A percentile compares a stretch with the other conserved stretches of the same genome.
Evolutionary conservation across 2,797 vertebrate genomes (phyloP).

Genomic region (Falco rusticolus): DNA sequence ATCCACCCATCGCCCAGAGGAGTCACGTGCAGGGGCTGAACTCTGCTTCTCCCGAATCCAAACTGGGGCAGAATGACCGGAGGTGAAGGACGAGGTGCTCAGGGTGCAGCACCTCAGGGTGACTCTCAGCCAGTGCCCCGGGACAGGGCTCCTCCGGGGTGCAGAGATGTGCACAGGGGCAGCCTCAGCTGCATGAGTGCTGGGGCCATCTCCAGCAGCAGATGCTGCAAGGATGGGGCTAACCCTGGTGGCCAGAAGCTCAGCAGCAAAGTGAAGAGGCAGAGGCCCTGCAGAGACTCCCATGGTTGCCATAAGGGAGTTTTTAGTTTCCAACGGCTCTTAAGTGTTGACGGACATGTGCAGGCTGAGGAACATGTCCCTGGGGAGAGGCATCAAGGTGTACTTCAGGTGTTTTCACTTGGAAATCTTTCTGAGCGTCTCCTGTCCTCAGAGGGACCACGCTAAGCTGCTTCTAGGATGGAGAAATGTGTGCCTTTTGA

Average conservation of each 20-base stretch:
- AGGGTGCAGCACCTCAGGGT: background rate
- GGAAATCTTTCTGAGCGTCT: background rate
- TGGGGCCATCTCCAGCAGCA: fast-evolving
- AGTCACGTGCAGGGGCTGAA: background rate
- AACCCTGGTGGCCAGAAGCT: background rate
- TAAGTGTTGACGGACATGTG: background rate
- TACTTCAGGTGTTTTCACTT: background rate
- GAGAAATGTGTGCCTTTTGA: background rate
- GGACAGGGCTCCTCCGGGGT: background rate
- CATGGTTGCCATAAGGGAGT: background rate
- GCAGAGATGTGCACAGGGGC: background rate
- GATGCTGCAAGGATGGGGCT: background rate
- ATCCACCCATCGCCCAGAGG: background rate
- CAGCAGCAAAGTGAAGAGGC: background rate
- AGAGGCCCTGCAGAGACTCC: background rate
- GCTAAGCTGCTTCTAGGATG: background rate
- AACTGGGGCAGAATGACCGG: background rate
- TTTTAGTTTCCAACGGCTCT: background rate
- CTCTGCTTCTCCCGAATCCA: background rate
- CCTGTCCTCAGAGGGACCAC: background rate
- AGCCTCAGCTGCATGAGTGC: fast-evolving
- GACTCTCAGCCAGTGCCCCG: fast-evolving
- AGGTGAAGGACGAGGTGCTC: background rate
- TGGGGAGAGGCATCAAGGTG: background rate
- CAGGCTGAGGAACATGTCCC: background rate